Evolutionary conservation across 2,888 invertebrate genomes (phyloP), one percentile per base, ranked within the genome.

Genomic region (Eristalis intricaria): DNA sequence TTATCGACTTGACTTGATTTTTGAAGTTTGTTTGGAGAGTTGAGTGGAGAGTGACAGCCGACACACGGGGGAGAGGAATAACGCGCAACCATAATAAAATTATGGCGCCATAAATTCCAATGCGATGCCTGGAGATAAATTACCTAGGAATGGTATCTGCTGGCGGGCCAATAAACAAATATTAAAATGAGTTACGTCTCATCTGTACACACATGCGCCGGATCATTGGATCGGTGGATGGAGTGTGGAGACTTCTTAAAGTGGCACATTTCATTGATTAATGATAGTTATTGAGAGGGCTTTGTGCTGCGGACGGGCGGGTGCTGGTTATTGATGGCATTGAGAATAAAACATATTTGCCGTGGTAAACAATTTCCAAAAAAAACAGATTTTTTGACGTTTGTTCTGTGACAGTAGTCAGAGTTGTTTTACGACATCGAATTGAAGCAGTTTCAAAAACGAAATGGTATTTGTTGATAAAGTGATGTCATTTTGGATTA

Each of bases 191-290:
- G 71, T 71, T 79, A 50, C 50, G 7, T 43, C 43, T 43, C n/a
- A n/a, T 15, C 43, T n/a, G 43, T n/a, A 15, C 50, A 8, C 8
- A 71, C 71, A 79, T 73, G 58, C 65, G 23, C 63, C 22, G 22
- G 43, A 50, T 50, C 50, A 50, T 19, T 50, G 19, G n/a, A 19
- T 19, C 4, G 50, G 13, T 19, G 35, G 43, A 32, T 60, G 61
- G 69, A 63, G 60, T 56, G 60, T 38, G 64, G 58, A 65, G 78
- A 64, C 40, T 78, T 64, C 70, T 66, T 50, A 40, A 80, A 73
- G 73, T 61, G 60, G 66, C 50, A 73, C 61, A 80, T 80, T 80
- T 73, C 61, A 74, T 66, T 80, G 80, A 80, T 73, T 80, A 68
- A 80, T 80, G 73, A 61, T 63, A 43, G 65, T 61, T 23, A 19